phyloP scores from a whole-genome alignment of 2,888 invertebrate species.

The Tubiluchus corallicola region DNA sequence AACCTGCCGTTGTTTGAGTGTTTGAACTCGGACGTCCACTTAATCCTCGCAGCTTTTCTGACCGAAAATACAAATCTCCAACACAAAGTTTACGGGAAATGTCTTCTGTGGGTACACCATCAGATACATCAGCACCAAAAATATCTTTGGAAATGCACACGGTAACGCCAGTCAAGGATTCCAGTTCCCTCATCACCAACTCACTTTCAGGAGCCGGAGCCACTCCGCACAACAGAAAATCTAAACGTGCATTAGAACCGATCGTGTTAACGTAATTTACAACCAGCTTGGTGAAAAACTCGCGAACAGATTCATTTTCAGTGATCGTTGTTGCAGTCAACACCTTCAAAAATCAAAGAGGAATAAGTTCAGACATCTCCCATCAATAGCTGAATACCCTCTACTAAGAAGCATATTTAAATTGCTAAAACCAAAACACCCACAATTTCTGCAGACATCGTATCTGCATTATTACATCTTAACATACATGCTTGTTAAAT shows the following conservation, averaged over 20 bases:
- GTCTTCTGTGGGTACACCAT: too few species aligned
- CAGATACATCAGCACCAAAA: not conserved
- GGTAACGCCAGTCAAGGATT: not conserved
- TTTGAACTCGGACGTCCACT: not conserved
- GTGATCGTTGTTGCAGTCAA: not conserved
- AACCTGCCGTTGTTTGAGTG: constrained; percentile 22
- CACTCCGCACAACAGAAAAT: not conserved
- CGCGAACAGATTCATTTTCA: not conserved
- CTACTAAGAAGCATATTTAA: too few species aligned
- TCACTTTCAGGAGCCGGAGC: not conserved
- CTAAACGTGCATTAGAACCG: not conserved
- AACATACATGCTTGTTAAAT: too few species aligned
- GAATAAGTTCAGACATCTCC: too few species aligned
- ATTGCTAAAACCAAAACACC: too few species aligned
- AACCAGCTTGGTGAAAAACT: not conserved
- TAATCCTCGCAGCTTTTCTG: not conserved
- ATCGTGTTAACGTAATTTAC: not conserved
- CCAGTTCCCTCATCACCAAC: not conserved
- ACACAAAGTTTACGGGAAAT: too few species aligned
- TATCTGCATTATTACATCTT: too few species aligned
- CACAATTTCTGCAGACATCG: too few species aligned
- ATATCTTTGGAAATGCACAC: not conserved
- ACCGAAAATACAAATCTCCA: not conserved
- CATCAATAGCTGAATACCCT: too few species aligned
- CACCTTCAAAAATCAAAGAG: too few species aligned